Evolutionary conservation across 2,113 vertebrate genomes (phyloP).

Genomic region (Natator depressus): DNA sequence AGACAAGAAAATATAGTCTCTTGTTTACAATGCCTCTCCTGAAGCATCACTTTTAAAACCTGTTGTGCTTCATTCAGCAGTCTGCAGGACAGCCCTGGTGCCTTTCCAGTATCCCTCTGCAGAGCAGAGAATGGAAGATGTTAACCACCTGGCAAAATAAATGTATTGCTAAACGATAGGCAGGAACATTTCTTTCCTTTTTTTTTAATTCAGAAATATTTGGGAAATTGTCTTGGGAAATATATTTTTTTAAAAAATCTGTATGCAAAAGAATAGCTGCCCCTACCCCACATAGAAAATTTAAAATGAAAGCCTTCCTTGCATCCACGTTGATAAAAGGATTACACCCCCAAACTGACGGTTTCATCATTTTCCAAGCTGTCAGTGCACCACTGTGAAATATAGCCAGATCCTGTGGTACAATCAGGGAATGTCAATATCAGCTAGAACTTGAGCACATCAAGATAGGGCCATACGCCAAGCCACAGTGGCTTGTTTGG

Average conservation of each 20-base stretch:
- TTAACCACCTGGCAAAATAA: background rate
- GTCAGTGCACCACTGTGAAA: background rate
- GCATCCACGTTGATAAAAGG: background rate
- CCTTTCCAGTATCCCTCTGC: background rate
- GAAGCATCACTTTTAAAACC: background rate
- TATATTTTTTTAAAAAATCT: background rate
- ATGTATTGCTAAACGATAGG: too few relatives aligned
- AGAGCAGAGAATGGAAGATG: background rate
- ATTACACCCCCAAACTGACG: background rate
- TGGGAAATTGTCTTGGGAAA: background rate
- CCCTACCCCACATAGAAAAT: background rate
- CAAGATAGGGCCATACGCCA: background rate
- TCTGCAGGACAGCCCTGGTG: background rate
- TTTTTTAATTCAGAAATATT: background rate
- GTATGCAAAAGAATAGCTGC: background rate
- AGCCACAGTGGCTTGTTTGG: background rate
- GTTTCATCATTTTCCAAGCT: accelerated
- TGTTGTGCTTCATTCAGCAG: background rate
- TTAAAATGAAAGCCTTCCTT: background rate
- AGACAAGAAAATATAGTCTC: background rate
- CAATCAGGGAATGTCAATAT: background rate
- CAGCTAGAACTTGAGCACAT: background rate
- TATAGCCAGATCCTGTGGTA: background rate
- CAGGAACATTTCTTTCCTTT: background rate
- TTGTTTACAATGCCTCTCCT: background rate